Percentiles rank a stretch among this genome's conserved stretches.
phyloP scores from a whole-genome alignment of 2,797 vertebrate genomes.

The Microcaecilia unicolor region DNA sequence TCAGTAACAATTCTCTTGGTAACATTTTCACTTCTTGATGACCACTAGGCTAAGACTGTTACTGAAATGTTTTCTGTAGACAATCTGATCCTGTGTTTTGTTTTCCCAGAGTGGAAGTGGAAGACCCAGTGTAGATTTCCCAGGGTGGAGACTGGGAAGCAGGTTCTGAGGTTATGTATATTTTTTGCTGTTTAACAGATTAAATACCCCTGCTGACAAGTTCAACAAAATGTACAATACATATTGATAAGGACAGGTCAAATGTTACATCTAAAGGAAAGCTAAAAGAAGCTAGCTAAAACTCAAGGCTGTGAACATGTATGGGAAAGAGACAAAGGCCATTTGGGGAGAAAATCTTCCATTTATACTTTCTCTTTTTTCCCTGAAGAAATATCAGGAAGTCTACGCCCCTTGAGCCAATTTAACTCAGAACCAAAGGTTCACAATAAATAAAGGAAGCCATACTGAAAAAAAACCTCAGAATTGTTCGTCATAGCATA shows the following conservation, averaged over 20 bases:
- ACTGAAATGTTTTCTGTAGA: constrained; percentile 26
- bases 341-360: constrained; percentile 15
- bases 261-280: constrained; percentile 40
- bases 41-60: no score
- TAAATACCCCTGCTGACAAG: constrained; percentile 43
- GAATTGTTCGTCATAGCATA: no score
- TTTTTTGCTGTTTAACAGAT: constrained; percentile 36
- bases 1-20: not conserved
- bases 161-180: constrained; percentile 45
- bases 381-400: constrained; percentile 6
- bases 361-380: constrained; percentile 3
- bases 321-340: constrained; percentile 19
- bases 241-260: constrained; percentile 48
- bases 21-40: constrained; percentile 14
- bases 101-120: constrained; percentile 26
- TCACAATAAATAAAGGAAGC: not conserved
- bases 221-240: constrained; percentile 40
- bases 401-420: constrained; percentile 2
- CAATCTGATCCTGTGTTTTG: constrained; percentile 19
- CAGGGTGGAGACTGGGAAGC: constrained; percentile 45
- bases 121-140: constrained; percentile 23
- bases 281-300: constrained; percentile 20
- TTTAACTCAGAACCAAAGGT: not conserved
- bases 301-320: constrained; percentile 28
- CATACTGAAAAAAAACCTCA: not conserved